These are phyloP conservation scores for Myotis lucifugus DNA, from an alignment of 2,113 vertebrate genomes.

Conservation along the genomic window DNA sequence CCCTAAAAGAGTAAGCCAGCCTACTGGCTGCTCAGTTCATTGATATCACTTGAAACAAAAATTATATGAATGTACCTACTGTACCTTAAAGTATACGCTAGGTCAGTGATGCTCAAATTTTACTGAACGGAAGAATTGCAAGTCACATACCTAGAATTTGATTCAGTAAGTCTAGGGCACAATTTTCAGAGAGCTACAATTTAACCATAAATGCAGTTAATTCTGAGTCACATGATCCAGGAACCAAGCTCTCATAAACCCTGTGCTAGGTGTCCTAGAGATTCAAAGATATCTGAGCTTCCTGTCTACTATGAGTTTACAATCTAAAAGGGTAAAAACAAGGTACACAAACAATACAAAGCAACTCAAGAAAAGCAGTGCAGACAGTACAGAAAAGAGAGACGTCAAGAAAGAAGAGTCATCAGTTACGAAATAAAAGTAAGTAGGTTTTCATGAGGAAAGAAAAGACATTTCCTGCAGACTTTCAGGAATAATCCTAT, in stretches of 20 bases:
- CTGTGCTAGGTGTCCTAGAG: background rate
- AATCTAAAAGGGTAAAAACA: background rate
- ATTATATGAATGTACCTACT: background rate
- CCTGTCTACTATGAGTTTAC: background rate
- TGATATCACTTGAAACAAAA: background rate
- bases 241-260: background rate
- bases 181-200: constrained; percentile 2
- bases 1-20: background rate
- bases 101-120: background rate
- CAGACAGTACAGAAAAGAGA: background rate
- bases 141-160: background rate
- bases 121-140: background rate
- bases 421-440: background rate
- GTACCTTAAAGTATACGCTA: background rate
- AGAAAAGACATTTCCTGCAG: background rate
- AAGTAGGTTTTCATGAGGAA: background rate
- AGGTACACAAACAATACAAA: background rate
- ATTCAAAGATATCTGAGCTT: background rate
- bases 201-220: background rate
- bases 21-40: background rate
- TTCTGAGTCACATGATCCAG: background rate
- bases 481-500: background rate
- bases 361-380: background rate
- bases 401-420: background rate
- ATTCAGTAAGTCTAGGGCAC: background rate